Evolutionary conservation across 2,797 vertebrate genomes (phyloP).

Genomic region (Megalops cyprinoides): DNA sequence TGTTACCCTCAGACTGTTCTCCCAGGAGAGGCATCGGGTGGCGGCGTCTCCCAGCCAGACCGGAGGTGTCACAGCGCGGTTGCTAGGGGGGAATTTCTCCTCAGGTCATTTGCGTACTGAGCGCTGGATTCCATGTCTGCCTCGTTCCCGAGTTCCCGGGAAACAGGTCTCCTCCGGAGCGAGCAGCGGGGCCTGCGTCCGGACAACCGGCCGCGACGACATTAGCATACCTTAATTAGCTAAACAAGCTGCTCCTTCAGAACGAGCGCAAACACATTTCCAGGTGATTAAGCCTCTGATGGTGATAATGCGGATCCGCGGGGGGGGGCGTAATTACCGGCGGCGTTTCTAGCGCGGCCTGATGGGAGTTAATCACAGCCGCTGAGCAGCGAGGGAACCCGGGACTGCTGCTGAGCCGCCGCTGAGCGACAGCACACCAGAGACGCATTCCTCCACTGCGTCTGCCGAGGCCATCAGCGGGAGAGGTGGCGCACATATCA

Average conservation of each 20-base stretch:
- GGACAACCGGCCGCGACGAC: background rate
- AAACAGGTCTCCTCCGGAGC: background rate
- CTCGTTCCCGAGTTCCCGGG: background rate
- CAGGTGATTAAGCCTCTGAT: slow-evolving; percentile 65
- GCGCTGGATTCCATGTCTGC: background rate
- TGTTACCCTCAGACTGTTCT: no score
- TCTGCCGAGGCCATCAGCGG: background rate
- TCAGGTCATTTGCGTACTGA: background rate
- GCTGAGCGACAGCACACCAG: slow-evolving; percentile 14
- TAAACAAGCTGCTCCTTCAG: slow-evolving; percentile 55
- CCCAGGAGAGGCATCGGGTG: background rate
- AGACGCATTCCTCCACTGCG: background rate
- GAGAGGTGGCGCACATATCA: background rate
- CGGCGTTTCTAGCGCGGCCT: slow-evolving; percentile 49
- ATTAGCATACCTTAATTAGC: slow-evolving; percentile 59
- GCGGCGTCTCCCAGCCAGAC: background rate
- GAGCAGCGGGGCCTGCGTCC: background rate
- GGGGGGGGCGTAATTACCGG: slow-evolving; percentile 62
- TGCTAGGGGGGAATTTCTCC: background rate
- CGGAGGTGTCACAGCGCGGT: background rate
- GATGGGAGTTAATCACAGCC: slow-evolving; percentile 63
- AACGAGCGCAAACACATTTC: slow-evolving; percentile 55
- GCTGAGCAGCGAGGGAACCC: slow-evolving; percentile 23
- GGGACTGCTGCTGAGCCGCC: slow-evolving; percentile 2
- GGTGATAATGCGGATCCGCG: slow-evolving; percentile 56